Evolutionary conservation across 2,113 vertebrate species (phyloP).

Genomic region (Orycteropus afer): DNA sequence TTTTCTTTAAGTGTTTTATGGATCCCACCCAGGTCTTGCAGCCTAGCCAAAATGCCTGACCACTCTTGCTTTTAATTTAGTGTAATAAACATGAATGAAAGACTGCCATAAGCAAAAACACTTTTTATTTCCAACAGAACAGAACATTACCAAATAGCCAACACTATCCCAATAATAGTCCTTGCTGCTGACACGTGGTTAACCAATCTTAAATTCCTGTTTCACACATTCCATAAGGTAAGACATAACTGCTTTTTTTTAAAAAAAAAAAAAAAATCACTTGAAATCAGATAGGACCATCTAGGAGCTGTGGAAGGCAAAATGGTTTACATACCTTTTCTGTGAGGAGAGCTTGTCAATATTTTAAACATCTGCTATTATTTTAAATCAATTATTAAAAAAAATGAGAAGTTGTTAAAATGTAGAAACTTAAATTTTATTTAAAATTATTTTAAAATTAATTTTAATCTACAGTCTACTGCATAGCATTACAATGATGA

Average conservation of each 20-base stretch:
- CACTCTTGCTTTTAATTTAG: conserved; percentile 76
- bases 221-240: conserved; percentile 77
- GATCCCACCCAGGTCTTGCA: conserved; percentile 69
- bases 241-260: conserved; percentile 66
- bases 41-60: conserved; percentile 81
- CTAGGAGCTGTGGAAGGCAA: background rate
- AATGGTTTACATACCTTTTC: background rate
- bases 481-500: background rate
- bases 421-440: background rate
- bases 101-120: conserved; percentile 71
- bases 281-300: background rate
- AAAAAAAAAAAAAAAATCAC: no score
- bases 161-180: background rate
- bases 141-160: conserved; percentile 43
- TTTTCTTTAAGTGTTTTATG: conserved; percentile 81
- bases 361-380: background rate
- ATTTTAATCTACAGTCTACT: conserved; percentile 39
- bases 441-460: conserved; percentile 28
- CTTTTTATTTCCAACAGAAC: conserved; percentile 57
- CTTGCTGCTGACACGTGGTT: conserved; percentile 58
- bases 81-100: conserved; percentile 70
- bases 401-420: conserved; percentile 10
- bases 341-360: background rate
- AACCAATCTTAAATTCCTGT: conserved; percentile 52
- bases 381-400: conserved; percentile 13